Conservation (phyloP, 1,140 invertebrate genomes). For the Drosophila malerkotliana region DNA sequence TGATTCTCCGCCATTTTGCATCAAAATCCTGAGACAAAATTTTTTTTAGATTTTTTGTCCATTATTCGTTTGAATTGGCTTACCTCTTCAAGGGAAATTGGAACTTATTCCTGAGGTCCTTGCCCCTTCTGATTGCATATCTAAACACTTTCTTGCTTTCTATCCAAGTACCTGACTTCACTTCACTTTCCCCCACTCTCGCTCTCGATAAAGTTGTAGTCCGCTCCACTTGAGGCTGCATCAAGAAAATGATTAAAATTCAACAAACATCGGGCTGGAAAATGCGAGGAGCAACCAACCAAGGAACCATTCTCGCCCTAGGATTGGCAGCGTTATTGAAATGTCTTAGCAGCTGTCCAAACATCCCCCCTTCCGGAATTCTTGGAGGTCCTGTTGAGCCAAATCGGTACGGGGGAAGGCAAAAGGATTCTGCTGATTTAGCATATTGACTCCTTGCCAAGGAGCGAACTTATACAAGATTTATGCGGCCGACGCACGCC, state of each 20-base stretch:
- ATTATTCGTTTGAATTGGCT: not conserved
- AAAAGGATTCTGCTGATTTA: conserved; percentile 71
- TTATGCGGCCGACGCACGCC: conserved; percentile 67
- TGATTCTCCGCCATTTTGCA: too few species aligned
- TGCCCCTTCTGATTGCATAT: conserved; percentile 18
- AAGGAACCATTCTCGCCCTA: conserved; percentile 46
- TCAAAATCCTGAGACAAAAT: too few species aligned
- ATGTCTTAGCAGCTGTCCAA: conserved; percentile 80
- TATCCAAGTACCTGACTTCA: not conserved
- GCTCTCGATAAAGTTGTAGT: conserved; percentile 32
- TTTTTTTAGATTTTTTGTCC: too few species aligned
- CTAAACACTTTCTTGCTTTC: conserved; percentile 5
- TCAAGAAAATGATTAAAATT: conserved; percentile 71
- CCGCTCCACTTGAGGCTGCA: conserved; percentile 12
- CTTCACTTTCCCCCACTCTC: conserved; percentile 35
- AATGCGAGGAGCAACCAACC: conserved; percentile 15
- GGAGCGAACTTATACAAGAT: conserved; percentile 80
- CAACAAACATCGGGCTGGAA: conserved; percentile 55
- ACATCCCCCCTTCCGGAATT: conserved; percentile 28
- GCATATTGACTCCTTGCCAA: conserved; percentile 81
- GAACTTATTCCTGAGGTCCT: conserved; percentile 9
- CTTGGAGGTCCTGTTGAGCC: conserved; percentile 15
- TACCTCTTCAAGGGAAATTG: conserved; percentile 1
- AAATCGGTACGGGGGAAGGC: too few species aligned
- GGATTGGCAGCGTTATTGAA: conserved; percentile 70